These are phyloP conservation scores for Drosophila neocordata DNA, from an alignment of 1,140 invertebrate species.

Conservation along the genomic window DNA sequence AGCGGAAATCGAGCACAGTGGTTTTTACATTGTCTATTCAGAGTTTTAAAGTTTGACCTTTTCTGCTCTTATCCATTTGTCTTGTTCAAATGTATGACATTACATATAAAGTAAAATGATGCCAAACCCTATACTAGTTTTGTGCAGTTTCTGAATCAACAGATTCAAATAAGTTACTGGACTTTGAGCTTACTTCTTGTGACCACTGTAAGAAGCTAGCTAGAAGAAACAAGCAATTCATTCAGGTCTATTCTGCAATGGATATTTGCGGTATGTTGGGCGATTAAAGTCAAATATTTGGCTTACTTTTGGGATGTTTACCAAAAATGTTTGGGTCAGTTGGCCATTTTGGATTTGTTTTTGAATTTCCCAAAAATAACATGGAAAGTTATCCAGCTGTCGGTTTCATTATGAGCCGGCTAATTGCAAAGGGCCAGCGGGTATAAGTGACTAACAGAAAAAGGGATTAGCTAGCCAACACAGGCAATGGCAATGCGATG, in stretches of 20 bases:
- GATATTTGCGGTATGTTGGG: slow-evolving; percentile 11
- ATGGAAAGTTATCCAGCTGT: slow-evolving; percentile 56
- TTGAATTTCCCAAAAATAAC: slow-evolving; percentile 56
- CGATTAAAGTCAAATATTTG: slow-evolving; percentile 71
- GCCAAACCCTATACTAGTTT: no score
- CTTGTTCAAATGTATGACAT: no score
- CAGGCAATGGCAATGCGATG: slow-evolving; percentile 7
- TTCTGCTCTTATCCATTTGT: no score
- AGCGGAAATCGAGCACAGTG: slow-evolving; percentile 21
- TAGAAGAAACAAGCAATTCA: slow-evolving; percentile 42
- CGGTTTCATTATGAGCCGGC: slow-evolving; percentile 61
- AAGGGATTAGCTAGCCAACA: slow-evolving; percentile 63
- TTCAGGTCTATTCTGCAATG: slow-evolving; percentile 37
- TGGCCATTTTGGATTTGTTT: slow-evolving; percentile 41
- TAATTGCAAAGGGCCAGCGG: slow-evolving; percentile 48
- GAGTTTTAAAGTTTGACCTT: no score
- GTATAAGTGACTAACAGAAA: background rate
- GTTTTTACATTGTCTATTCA: slow-evolving; percentile 10
- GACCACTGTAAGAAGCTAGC: slow-evolving; percentile 5
- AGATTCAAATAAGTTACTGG: no score
- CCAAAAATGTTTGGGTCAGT: slow-evolving; percentile 50
- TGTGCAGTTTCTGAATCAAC: no score
- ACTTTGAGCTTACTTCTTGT: no score
- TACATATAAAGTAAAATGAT: no score
- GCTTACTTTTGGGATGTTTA: slow-evolving; percentile 31